Conservation (phyloP, 2,113 vertebrate genomes). For the Heptranchias perlo region DNA sequence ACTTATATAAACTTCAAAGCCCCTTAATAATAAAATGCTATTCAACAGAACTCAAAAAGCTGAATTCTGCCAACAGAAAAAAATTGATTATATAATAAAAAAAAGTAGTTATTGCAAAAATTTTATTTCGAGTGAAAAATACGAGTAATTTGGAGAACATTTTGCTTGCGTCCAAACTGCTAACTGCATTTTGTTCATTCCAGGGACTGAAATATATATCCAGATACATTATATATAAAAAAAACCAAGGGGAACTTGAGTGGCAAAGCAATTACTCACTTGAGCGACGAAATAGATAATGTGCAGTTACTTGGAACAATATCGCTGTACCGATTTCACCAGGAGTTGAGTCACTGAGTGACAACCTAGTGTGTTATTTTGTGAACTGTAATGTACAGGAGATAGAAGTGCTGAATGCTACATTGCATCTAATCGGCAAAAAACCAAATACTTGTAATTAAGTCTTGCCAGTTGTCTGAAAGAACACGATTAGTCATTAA, state of each 20-base stretch:
- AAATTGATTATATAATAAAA: neutral
- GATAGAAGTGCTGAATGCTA: conserved; percentile 46
- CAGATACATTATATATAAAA: conserved; percentile 6
- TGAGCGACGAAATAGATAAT: conserved; percentile 44
- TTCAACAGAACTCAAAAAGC: neutral
- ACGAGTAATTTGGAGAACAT: neutral
- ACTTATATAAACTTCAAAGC: neutral
- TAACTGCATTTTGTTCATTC: conserved; percentile 2
- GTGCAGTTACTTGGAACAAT: conserved; percentile 43
- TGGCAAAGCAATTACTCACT: conserved; percentile 48
- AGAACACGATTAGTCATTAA: conserved; percentile 56
- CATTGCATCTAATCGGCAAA: conserved; percentile 54
- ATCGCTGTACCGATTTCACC: conserved; percentile 42
- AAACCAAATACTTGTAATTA: conserved; percentile 59
- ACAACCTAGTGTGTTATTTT: conserved; percentile 47
- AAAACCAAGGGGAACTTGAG: conserved; percentile 45
- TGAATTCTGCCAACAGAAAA: neutral
- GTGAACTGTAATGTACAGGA: conserved; percentile 48
- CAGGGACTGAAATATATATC: conserved; percentile 44
- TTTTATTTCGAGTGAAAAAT: neutral
- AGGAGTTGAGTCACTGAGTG: conserved; percentile 50
- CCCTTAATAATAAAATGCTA: neutral
- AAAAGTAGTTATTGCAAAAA: neutral
- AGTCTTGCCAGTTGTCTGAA: conserved; percentile 50
- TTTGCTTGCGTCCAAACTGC: neutral